Conservation (phyloP, 2,113 vertebrate species). For the Rhagologus leucostigma region DNA sequence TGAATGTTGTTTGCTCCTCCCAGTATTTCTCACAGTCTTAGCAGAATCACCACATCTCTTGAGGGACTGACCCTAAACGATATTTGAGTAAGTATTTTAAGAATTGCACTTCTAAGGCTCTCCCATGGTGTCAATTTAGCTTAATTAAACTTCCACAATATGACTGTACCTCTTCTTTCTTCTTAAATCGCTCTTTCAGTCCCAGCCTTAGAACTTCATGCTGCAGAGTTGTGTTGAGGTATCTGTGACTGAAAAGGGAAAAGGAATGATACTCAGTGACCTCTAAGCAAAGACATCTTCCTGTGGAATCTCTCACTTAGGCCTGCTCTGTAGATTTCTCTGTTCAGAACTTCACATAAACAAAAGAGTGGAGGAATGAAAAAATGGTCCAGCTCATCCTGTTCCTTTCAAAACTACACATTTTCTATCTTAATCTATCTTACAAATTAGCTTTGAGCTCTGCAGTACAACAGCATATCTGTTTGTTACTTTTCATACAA, state of each 20-base stretch:
- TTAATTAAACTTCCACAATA: neutral
- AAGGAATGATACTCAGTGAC: neutral
- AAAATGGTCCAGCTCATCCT: neutral
- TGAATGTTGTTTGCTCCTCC: neutral
- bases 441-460: neutral
- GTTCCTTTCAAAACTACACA: neutral
- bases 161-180: neutral
- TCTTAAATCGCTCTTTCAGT: neutral
- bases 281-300: neutral
- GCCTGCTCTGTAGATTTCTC: rapidly evolving
- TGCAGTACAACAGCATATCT: neutral
- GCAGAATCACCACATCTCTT: neutral
- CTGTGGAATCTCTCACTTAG: neutral
- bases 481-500: neutral
- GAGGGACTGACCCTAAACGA: neutral
- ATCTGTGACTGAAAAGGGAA: neutral
- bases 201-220: neutral
- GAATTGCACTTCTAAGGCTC: neutral
- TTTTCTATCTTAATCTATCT: neutral
- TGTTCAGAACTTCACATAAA: neutral
- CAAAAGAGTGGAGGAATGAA: neutral
- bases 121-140: neutral
- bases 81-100: neutral
- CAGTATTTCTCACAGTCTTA: neutral
- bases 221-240: neutral